Conservation (phyloP, 2,797 vertebrate species). For the Merluccius polli region DNA sequence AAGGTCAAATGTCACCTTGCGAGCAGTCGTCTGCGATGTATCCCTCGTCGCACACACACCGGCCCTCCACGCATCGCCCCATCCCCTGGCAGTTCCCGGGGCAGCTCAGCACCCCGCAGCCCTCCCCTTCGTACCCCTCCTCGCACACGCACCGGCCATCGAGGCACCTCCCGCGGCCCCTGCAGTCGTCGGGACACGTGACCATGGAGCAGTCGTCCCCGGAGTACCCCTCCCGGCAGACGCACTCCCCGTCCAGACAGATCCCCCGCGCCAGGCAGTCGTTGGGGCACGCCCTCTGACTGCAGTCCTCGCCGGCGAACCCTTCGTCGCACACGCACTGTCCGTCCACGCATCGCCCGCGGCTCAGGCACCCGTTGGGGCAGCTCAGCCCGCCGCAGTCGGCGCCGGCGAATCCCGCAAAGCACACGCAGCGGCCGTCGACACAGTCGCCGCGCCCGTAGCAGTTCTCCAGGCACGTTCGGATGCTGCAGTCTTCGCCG, state of each 20-base stretch:
- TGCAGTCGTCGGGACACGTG: constrained; percentile 78
- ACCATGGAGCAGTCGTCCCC: constrained; percentile 79
- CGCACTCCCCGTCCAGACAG: constrained; percentile 71
- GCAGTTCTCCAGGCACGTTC: constrained; percentile 79
- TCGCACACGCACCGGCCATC: constrained; percentile 81
- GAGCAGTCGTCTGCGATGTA: constrained; percentile 82
- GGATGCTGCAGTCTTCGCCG: constrained; percentile 76
- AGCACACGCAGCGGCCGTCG: constrained; percentile 77
- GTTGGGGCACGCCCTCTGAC: constrained; percentile 74
- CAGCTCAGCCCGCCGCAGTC: constrained; percentile 83
- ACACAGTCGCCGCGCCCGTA: constrained; percentile 74
- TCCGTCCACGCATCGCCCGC: constrained; percentile 78
- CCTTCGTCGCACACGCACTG: constrained; percentile 82
- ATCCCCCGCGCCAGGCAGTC: constrained; percentile 76
- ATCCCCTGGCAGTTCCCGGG: constrained; percentile 73
- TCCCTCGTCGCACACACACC: constrained; percentile 79
- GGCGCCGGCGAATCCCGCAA: constrained; percentile 65
- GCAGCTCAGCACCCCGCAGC: constrained; percentile 75
- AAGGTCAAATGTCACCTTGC: constrained; percentile 57
- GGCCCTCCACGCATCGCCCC: constrained; percentile 66
- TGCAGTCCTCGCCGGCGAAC: constrained; percentile 79
- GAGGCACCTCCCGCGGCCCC: constrained; percentile 75
- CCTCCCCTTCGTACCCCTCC: constrained; percentile 73
- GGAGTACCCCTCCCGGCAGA: constrained; percentile 73
- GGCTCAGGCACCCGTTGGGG: constrained; percentile 73